A percentile compares a stretch with the other conserved stretches of the same genome.
Evolutionary conservation across 2,113 vertebrate species (phyloP).

Genomic region (Corythoichthys intestinalis): DNA sequence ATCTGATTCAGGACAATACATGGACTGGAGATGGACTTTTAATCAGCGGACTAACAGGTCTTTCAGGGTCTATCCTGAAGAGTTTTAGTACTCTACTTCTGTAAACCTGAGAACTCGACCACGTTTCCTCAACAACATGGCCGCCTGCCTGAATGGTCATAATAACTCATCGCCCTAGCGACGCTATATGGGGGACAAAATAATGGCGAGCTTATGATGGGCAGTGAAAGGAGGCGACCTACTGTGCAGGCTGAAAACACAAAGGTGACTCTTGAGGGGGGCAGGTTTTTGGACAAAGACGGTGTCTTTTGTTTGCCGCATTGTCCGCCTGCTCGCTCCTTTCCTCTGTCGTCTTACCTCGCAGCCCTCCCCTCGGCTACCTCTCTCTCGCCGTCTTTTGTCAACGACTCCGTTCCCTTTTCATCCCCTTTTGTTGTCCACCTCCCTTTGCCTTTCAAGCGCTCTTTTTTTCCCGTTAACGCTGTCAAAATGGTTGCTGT

Average conservation of each 20-base stretch:
- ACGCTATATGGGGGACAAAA: slow-evolving; percentile 35
- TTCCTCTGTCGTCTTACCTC: slow-evolving; percentile 56
- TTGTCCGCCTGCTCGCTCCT: slow-evolving; percentile 47
- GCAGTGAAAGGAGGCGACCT: slow-evolving; percentile 53
- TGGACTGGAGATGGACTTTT: no score
- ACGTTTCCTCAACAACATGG: slow-evolving; percentile 64
- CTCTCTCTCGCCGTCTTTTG: slow-evolving; percentile 40
- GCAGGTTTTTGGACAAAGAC: slow-evolving; percentile 9
- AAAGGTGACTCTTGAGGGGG: slow-evolving; percentile 61
- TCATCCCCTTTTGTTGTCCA: slow-evolving; percentile 39
- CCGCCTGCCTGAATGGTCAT: slow-evolving; percentile 49
- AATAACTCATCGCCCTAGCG: slow-evolving; percentile 50
- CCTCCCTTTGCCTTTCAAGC: slow-evolving; percentile 10
- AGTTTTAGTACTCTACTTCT: no score
- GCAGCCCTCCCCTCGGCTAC: slow-evolving; percentile 46
- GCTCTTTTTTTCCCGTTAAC: slow-evolving; percentile 31
- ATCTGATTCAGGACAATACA: no score
- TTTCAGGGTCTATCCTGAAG: no score
- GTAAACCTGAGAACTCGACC: slow-evolving; percentile 21
- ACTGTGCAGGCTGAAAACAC: slow-evolving; percentile 59
- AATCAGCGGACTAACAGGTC: no score
- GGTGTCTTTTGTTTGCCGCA: slow-evolving; percentile 57
- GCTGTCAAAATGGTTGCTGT: slow-evolving; percentile 54
- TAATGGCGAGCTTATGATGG: slow-evolving; percentile 18
- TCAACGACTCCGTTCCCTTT: slow-evolving; percentile 37